Evolutionary conservation across 1,140 invertebrate species (phyloP), one percentile per base, ranked within the genome.

Genomic region (Saccostrea cuccullata): DNA sequence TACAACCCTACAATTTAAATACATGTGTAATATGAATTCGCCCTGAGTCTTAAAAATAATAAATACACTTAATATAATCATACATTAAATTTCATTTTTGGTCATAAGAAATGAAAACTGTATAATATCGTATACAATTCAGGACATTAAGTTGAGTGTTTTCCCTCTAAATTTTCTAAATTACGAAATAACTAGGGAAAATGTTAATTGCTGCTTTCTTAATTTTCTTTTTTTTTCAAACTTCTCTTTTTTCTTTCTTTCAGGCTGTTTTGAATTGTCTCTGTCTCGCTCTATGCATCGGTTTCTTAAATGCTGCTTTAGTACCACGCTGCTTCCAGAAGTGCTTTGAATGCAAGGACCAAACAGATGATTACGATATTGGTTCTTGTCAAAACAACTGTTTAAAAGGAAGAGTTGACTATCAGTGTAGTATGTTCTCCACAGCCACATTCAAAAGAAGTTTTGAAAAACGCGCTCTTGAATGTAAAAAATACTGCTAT

Each of bases 401-500:
- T 36, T 36, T 77, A 77, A 36, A 13, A 15, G 70, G 70, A 15
- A 77, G 30, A 36, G 30, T 36, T 11, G 70, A 77, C 70, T 5
- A 77, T 26, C 70, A 77, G 9, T 77, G 70, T 36, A 77, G 30
- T 77, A 13, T 30, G 26, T 77, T 77, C 26, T 77, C 70, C 0
- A 36, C 15, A 36, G 23, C 26, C 13, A 15, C 70, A 36, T 26
- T 36, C 0, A 77, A 77, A 11, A 77, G 70, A 77, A 36, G 70
- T 26, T 77, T 17, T 4, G 70, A 36, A 26, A 77, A 77, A 30
- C 70, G 70, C 30, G 23, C 70, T 15, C 26, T 77, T 26, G 70
- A 36, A 26, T 77, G 70, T 26, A 77, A 77, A 15, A 77, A 77
- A 77, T 77, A 30, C 70, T 77, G 70, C 26, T 77, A 30, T 77